phyloP scores from a whole-genome alignment of 2,797 vertebrate species.

The Cyclopterus lumpus region DNA sequence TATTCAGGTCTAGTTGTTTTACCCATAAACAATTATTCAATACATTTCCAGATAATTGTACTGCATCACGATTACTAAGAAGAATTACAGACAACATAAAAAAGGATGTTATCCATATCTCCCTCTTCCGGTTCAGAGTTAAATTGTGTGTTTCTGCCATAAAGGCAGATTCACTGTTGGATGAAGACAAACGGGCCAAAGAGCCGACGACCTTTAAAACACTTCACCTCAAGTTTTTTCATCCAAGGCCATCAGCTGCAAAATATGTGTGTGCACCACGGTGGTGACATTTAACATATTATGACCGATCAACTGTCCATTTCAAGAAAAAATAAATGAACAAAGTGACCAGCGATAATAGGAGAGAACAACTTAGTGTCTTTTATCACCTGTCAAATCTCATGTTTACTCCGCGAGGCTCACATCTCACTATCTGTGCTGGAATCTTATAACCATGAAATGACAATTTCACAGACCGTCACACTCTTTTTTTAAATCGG shows the following conservation, averaged over 20 bases:
- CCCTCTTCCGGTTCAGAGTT: neutral
- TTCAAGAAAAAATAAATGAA: neutral
- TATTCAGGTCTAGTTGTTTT: no score
- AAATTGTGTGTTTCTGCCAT: neutral
- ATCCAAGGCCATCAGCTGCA: neutral
- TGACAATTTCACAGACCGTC: slow-evolving; percentile 27
- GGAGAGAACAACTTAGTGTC: neutral
- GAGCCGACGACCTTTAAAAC: neutral
- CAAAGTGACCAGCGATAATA: neutral
- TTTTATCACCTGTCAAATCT: slow-evolving; percentile 16
- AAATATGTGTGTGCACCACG: neutral
- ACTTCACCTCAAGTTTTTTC: neutral
- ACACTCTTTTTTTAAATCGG: neutral
- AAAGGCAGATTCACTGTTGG: neutral
- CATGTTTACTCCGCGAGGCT: slow-evolving; percentile 10
- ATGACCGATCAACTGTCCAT: neutral
- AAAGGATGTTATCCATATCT: neutral
- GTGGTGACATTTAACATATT: neutral
- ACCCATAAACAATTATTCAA: neutral
- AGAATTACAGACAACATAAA: neutral
- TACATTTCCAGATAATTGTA: neutral
- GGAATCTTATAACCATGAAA: slow-evolving; percentile 15
- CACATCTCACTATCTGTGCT: slow-evolving; percentile 4
- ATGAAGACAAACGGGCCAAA: neutral
- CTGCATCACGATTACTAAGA: neutral